These are phyloP conservation scores for Tamandua tetradactyla DNA, from an alignment of 2,797 vertebrate species.

Conservation along the genomic window DNA sequence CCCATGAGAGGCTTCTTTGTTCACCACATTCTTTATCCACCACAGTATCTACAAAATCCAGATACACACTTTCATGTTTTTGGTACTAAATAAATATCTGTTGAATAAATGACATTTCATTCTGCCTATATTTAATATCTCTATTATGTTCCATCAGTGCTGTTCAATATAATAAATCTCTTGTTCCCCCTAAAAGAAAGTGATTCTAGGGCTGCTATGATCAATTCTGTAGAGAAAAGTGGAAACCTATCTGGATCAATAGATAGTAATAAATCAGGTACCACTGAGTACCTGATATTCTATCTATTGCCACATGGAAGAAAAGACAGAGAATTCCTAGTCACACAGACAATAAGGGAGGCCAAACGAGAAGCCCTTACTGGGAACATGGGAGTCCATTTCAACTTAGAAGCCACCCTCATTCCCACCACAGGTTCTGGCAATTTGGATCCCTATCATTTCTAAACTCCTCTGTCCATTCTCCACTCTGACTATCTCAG, in stretches of 20 bases:
- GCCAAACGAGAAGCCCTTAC: background rate
- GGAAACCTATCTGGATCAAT: background rate
- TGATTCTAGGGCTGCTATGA: background rate
- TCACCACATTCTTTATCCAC: background rate
- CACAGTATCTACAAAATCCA: background rate
- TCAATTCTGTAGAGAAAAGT: background rate
- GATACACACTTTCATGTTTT: background rate
- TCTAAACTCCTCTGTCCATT: background rate
- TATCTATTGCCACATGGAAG: background rate
- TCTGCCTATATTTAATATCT: conserved; percentile 30
- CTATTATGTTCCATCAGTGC: background rate
- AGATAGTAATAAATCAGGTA: conserved; percentile 1
- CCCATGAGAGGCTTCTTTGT: background rate
- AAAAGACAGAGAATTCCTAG: background rate
- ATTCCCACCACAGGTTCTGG: background rate
- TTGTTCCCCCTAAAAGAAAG: background rate
- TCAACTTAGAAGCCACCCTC: background rate
- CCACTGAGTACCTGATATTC: background rate
- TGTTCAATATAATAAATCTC: background rate
- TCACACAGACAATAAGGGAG: background rate
- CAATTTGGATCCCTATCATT: accelerated
- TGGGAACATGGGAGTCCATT: no score
- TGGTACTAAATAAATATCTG: background rate
- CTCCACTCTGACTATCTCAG: background rate
- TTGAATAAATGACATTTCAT: conserved; percentile 22